These are phyloP conservation scores for Zophobas atratus DNA, from an alignment of 1,140 invertebrate species.

Conservation along the genomic window DNA sequence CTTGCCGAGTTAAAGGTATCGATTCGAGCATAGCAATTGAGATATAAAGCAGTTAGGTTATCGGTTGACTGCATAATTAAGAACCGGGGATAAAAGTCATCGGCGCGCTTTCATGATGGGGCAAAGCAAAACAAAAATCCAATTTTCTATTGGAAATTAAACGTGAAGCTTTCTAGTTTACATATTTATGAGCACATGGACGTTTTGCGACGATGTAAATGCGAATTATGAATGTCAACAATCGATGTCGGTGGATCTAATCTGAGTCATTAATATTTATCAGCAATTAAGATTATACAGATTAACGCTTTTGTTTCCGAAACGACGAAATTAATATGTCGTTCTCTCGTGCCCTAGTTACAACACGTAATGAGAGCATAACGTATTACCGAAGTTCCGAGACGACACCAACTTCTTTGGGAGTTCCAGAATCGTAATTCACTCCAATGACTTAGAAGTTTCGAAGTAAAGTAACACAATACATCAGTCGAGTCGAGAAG, in stretches of 20 bases:
- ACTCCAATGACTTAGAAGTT: constrained; percentile 8
- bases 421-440: constrained; percentile 27
- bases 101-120: not conserved
- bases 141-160: constrained; percentile 34
- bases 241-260: constrained; percentile 5
- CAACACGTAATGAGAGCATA: constrained; percentile 11
- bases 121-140: constrained; percentile 28
- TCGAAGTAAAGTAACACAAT: not conserved
- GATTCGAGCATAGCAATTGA: constrained; percentile 23
- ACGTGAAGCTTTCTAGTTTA: constrained; percentile 5
- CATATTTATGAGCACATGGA: constrained; percentile 34
- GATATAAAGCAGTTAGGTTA: constrained; percentile 19
- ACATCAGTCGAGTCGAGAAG: constrained; percentile 1
- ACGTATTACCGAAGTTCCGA: constrained; percentile 12
- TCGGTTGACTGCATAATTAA: constrained; percentile 23
- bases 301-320: not conserved
- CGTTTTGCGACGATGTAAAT: not conserved
- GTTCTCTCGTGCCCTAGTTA: not conserved
- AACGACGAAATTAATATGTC: not conserved
- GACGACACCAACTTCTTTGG: constrained; percentile 13
- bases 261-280: constrained; percentile 20
- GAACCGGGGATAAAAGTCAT: constrained; percentile 17
- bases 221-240: not conserved
- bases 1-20: constrained; percentile 1
- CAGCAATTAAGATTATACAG: constrained; percentile 8